Base-by-base conservation (phyloP, 2,797 vertebrate genomes). In the Urophycis tenuis region DNA sequence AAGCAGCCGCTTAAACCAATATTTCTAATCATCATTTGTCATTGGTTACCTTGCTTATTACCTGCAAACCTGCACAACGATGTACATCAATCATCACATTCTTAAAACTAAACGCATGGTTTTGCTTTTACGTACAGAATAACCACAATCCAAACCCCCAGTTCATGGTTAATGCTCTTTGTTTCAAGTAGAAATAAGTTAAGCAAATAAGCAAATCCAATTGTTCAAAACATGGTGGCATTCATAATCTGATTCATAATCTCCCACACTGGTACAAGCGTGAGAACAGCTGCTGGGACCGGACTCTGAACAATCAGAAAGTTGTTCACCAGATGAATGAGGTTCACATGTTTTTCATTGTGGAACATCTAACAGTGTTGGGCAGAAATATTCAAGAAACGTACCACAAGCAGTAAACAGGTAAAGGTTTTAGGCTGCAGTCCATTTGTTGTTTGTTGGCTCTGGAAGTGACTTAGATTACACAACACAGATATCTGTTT, bases 1-100 rank as follows among this genome's bases (percentile, higher is more conserved):
- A 32, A 75, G 49, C 49, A 75, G 74, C 41, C 29, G 19, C 7
- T 75, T 31, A 49, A 76, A 71, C 35, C 36, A 49, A 71, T n/a
- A 25, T 60, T 60, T 25, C 22, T 25, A 60, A 60, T 60, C 53
- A 60, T 60, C 17, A 60, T 60, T 60, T 60, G 53, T 60, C 53
- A 60, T 25, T 60, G 53, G 53, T 60, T 25, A 60, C 53, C 22
- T 60, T 60, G 53, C 53, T 60, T 60, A 60, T 60, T 60, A 60
- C 22, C 53, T 8, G 22, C 53, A n/a, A n/a, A 60, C 53, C 53
- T n/a, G 22, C 53, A 60, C 7, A 0, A 60, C 10, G 53, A 60
- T 10, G 53, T 25, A 19, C 9, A 25, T 60, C n/a, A 60, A n/a
- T 60, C 10, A 60, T 60, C 25, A 10, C n/a, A 60, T 60, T 25